These are phyloP conservation scores for Leptinotarsa tumamoca DNA, from an alignment of 2,888 invertebrate genomes.

Conservation along the genomic window DNA sequence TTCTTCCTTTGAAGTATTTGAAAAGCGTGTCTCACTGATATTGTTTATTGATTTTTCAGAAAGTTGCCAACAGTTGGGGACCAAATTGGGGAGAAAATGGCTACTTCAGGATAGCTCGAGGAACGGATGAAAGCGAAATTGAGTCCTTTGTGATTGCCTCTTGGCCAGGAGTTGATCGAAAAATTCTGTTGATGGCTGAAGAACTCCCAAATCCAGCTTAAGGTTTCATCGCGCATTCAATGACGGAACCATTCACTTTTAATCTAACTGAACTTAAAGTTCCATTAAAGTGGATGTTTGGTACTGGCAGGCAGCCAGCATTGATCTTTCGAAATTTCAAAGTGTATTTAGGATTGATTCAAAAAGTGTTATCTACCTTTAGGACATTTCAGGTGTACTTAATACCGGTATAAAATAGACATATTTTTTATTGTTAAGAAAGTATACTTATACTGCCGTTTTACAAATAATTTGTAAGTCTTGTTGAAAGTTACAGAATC, in stretches of 20 bases:
- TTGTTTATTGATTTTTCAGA: constrained; percentile 69
- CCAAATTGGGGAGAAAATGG: constrained; percentile 91
- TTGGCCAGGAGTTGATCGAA: constrained; percentile 70
- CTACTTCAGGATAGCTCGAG: constrained; percentile 87
- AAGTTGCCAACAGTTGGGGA: constrained; percentile 96
- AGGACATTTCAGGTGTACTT: constrained; percentile 2
- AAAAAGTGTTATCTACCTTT: neutral
- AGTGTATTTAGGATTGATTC: no score
- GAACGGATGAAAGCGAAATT: constrained; percentile 88
- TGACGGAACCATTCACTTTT: neutral
- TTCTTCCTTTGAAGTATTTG: no score
- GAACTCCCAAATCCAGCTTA: constrained; percentile 1
- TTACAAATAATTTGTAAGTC: no score
- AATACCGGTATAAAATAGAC: neutral
- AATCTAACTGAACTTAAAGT: neutral
- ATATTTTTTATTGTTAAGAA: neutral
- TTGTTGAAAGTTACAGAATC: no score
- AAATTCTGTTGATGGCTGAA: constrained; percentile 40
- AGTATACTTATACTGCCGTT: neutral
- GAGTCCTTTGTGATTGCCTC: constrained; percentile 89
- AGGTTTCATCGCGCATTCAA: neutral
- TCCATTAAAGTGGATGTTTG: no score
- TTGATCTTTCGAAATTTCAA: neutral
- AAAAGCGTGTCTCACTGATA: no score
- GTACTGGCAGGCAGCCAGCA: no score